These are phyloP conservation scores for Cyanoliseus patagonus DNA, from an alignment of 2,113 vertebrate genomes.

Conservation along the genomic window DNA sequence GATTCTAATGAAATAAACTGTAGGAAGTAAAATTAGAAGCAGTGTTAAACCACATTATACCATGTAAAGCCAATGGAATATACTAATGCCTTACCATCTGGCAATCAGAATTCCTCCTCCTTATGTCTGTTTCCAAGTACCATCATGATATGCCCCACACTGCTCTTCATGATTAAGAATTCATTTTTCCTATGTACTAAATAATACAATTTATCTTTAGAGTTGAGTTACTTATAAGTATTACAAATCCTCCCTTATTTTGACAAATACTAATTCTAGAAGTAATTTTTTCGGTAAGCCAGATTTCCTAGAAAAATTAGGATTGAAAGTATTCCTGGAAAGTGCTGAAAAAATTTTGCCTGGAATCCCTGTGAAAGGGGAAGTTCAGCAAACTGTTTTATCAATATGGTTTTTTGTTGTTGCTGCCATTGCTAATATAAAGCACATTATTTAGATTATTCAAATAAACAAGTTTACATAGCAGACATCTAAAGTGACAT, in stretches of 20 bases:
- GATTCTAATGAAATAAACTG: background rate
- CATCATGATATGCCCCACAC: background rate
- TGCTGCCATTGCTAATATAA: background rate
- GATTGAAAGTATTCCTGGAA: background rate
- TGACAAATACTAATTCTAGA: background rate
- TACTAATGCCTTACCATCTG: background rate
- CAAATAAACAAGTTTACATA: background rate
- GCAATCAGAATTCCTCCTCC: background rate
- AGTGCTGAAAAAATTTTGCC: background rate
- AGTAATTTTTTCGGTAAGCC: background rate
- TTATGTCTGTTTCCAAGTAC: constrained; percentile 3
- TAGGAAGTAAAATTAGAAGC: background rate
- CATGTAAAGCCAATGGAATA: background rate
- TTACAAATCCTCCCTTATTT: background rate
- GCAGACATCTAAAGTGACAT: background rate
- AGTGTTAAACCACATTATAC: background rate
- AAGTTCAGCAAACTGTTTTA: background rate
- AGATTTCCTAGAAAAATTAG: background rate
- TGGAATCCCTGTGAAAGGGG: background rate
- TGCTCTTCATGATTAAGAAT: background rate
- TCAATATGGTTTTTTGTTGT: background rate
- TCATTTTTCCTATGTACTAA: background rate
- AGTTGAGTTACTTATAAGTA: background rate
- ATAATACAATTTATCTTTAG: background rate
- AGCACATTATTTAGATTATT: background rate